phyloP scores from a whole-genome alignment of 2,797 vertebrate genomes.

The Scleropages formosus region DNA sequence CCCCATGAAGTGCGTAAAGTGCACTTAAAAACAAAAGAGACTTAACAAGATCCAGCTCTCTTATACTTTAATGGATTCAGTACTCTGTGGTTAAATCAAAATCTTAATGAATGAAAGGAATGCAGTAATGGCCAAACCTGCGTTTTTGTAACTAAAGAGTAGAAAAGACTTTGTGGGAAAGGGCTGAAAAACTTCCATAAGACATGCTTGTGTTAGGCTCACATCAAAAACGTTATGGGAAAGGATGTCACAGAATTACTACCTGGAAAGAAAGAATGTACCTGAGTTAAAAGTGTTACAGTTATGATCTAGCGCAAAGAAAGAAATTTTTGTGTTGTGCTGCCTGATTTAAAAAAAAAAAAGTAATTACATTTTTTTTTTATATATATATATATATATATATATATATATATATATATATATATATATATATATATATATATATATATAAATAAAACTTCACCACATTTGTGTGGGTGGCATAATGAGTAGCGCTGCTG shows the following conservation, averaged over 20 bases:
- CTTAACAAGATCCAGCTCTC: not conserved
- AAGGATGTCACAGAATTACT: conserved; percentile 26
- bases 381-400: no score
- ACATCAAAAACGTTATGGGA: conserved; percentile 37
- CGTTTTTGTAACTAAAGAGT: not conserved
- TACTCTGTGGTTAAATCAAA: not conserved
- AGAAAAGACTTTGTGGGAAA: conserved; percentile 4
- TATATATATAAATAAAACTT: no score
- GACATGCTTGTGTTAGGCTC: conserved; percentile 4
- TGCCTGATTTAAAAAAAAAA: no score
- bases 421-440: no score
- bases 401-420: no score
- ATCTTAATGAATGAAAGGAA: not conserved
- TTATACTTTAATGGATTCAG: conserved; percentile 2
- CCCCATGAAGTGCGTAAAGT: no score
- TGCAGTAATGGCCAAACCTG: not conserved
- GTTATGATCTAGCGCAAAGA: not conserved
- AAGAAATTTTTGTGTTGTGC: conserved; percentile 17
- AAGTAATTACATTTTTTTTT: no score
- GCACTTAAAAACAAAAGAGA: no score
- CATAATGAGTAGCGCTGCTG: no score
- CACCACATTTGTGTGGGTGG: no score
- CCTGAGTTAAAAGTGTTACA: no score
- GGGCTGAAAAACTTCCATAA: conserved; percentile 15
- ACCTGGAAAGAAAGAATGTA: conserved; percentile 13